Base-by-base conservation (phyloP, 2,888 invertebrate genomes). In the Ethmia dodecea region DNA sequence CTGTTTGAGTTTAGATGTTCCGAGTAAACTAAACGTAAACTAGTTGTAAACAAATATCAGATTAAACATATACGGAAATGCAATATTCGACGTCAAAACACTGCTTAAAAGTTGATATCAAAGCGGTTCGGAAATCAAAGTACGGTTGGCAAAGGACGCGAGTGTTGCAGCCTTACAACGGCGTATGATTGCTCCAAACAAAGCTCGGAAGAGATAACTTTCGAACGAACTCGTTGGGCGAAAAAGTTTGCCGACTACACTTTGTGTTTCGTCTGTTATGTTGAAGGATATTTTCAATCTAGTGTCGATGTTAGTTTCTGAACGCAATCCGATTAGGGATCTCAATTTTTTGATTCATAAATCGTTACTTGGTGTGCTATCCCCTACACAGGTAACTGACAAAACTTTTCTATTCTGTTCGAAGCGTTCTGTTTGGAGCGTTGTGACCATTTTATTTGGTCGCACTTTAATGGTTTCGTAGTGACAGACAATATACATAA, bases 81-180 rank as follows among this genome's bases (percentile, higher is more conserved):
- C 79, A 81, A 83, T 80, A 81, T 73, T 70, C 68, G 47, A 74
- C 70, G 72, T 76, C 77, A 73, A 76, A 78, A 78, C 68, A 45
- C 50, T 73, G 76, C 72, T 80, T 78, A 80, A 81, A 83, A 81
- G 77, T 84, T 83, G 66, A 65, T 72, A 76, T 80, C 80, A 81
- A 83, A 83, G 80, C 77, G 70, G 59, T 78, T 76, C 74, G 72
- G 66, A 75, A 77, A 80, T 78, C 80, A 69, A 58, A 66, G 81
- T 80, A 79, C 64, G 61, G 81, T 76, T 55, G 56, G 79, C 81
- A 79, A 71, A 75, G 71, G 73, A 67, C 68, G 50, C 65, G 67
- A 65, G 35, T 55, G 58, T 60, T 64, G 83, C 78, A 83, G 78
- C 81, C 83, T 80, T 80, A 83, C 80, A 81, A 78, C 66, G 67